A percentile compares a stretch with the other conserved stretches of the same genome.
phyloP scores from a whole-genome alignment of 1,140 invertebrate genomes.

The Sarcophaga bullata region DNA sequence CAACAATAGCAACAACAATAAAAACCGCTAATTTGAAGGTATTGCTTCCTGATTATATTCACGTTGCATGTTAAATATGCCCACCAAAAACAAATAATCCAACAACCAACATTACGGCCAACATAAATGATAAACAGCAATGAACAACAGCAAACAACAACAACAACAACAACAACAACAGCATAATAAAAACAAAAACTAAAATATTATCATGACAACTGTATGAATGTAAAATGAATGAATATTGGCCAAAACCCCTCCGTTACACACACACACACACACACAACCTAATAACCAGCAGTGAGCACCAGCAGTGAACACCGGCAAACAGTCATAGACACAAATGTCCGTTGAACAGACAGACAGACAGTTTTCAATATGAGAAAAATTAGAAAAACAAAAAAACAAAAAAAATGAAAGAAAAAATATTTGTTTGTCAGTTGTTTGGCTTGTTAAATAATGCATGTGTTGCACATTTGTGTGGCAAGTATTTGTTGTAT shows the following conservation, averaged over 20 bases:
- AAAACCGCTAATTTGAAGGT: not conserved
- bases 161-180: too few relatives aligned
- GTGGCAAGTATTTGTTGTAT: not conserved
- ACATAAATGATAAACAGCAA: not conserved
- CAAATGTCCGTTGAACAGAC: too few relatives aligned
- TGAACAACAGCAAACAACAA: not conserved
- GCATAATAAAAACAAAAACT: too few relatives aligned
- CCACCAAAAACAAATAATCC: not conserved
- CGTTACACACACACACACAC: too few relatives aligned
- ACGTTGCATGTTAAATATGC: slow-evolving; percentile 10
- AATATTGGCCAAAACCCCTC: not conserved
- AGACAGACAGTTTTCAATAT: not conserved
- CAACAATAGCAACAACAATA: not conserved
- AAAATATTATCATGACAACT: too few relatives aligned
- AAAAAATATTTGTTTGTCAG: too few relatives aligned
- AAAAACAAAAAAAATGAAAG: too few relatives aligned
- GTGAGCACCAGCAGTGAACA: not conserved
- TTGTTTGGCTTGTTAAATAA: too few relatives aligned
- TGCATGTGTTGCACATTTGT: too few relatives aligned
- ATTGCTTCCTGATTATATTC: slow-evolving; percentile 4
- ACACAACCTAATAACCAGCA: not conserved
- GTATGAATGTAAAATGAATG: not conserved
- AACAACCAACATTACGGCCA: not conserved
- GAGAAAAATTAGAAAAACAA: not conserved
- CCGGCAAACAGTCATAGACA: not conserved